A percentile compares a stretch with the other conserved stretches of the same genome.
Conservation (phyloP, 1,140 invertebrate species). For the Phenacoccus solenopsis region DNA sequence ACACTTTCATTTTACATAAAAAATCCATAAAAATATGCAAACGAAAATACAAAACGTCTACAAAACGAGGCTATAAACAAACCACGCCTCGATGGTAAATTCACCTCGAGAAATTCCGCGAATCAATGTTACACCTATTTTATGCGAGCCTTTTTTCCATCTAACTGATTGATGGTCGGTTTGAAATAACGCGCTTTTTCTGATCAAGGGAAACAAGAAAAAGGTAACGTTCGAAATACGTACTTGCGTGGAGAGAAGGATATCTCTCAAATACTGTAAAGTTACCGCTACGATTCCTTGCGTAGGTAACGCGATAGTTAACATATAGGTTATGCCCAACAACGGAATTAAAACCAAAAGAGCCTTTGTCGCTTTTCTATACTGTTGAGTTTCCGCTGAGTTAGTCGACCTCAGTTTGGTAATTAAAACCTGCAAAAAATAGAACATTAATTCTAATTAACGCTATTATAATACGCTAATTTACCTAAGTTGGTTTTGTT, state of each 20-base stretch:
- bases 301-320: conserved; percentile 62
- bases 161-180: too few relatives aligned
- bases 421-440: conserved; percentile 59
- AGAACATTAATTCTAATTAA: too few relatives aligned
- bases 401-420: conserved; percentile 48
- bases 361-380: conserved; percentile 77
- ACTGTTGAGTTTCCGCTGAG: conserved; percentile 39
- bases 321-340: conserved; percentile 73
- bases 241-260: conserved; percentile 72
- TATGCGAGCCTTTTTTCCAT: background rate
- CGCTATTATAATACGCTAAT: too few relatives aligned
- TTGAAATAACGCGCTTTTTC: too few relatives aligned
- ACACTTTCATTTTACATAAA: too few relatives aligned
- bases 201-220: too few relatives aligned
- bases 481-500: too few relatives aligned
- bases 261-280: conserved; percentile 53
- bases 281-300: conserved; percentile 48
- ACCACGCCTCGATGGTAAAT: too few relatives aligned
- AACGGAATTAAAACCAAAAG: conserved; percentile 74
- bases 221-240: conserved; percentile 20
- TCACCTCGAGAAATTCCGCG: too few relatives aligned
- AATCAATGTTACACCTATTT: background rate
- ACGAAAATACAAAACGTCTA: too few relatives aligned
- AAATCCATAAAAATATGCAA: too few relatives aligned
- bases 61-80: too few relatives aligned